Conservation (phyloP, 2,113 vertebrate genomes). For the Thomomys bottae region DNA sequence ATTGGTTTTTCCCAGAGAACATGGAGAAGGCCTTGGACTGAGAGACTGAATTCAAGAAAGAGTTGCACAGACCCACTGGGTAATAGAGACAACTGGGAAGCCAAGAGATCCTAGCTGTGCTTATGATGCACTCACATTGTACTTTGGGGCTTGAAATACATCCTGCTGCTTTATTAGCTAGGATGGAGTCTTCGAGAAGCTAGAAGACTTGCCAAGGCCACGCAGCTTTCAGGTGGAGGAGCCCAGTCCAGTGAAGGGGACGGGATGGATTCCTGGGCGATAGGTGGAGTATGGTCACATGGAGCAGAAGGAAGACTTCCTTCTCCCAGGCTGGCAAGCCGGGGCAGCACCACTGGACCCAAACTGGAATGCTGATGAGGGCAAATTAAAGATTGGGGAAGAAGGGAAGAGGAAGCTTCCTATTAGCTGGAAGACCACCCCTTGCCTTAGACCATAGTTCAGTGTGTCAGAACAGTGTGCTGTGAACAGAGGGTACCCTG, state of each 20-base stretch:
- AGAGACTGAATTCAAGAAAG: background rate
- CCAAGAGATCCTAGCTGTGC: background rate
- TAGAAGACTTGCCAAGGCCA: background rate
- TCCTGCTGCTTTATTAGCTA: background rate
- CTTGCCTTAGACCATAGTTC: background rate
- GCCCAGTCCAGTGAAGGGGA: background rate
- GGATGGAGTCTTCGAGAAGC: background rate
- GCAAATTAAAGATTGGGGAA: background rate
- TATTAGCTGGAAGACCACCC: background rate
- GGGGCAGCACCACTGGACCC: fast-evolving
- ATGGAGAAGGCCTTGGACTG: background rate
- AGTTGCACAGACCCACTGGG: background rate
- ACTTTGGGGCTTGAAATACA: background rate
- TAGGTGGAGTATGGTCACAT: background rate
- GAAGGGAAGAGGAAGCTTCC: fast-evolving
- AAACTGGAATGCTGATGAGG: background rate
- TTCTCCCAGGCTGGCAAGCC: background rate
- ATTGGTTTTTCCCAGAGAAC: background rate
- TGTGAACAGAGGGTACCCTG: background rate
- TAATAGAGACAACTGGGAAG: fast-evolving
- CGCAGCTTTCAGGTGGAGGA: background rate
- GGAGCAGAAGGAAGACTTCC: background rate
- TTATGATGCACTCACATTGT: fast-evolving
- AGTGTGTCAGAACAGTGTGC: background rate
- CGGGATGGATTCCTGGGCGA: background rate